These are phyloP conservation scores for Thymelicus lineola DNA, from an alignment of 2,888 invertebrate genomes.

Conservation along the genomic window DNA sequence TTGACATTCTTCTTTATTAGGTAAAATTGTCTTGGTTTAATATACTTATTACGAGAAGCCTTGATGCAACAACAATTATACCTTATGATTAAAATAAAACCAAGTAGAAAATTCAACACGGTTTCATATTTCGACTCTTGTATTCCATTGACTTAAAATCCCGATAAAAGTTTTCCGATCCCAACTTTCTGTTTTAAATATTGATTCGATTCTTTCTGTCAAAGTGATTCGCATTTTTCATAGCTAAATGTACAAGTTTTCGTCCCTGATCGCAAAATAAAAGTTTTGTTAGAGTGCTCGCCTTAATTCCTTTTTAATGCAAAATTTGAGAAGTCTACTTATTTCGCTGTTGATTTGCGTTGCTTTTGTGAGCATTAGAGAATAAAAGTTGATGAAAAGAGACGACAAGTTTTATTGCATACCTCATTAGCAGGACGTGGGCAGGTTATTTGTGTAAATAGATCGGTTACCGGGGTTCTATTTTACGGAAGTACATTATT, in stretches of 20 bases:
- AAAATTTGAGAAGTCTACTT: conserved; percentile 67
- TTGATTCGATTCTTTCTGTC: conserved; percentile 77
- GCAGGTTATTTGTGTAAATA: conserved; percentile 19
- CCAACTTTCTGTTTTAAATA: conserved; percentile 71
- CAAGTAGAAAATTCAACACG: no score
- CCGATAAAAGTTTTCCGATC: conserved; percentile 50
- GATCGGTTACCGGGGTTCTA: conserved; percentile 18
- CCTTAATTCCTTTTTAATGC: conserved; percentile 69
- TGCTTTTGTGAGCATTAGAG: conserved; percentile 19
- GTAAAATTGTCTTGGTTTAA: no score
- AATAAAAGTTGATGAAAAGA: conserved; percentile 15
- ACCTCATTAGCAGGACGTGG: conserved; percentile 19
- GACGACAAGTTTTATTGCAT: conserved; percentile 10
- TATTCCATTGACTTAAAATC: conserved; percentile 35
- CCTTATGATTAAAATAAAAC: no score
- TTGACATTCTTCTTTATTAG: no score
- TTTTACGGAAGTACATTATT: conserved; percentile 33
- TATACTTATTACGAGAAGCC: no score
- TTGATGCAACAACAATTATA: no score
- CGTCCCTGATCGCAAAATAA: conserved; percentile 73
- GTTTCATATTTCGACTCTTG: conserved; percentile 2
- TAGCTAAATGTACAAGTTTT: conserved; percentile 81
- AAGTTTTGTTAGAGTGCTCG: conserved; percentile 70
- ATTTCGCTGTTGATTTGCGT: conserved; percentile 46
- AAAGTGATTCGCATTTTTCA: conserved; percentile 75